Conservation (phyloP, 2,113 vertebrate species). For the Leptosomus discolor region DNA sequence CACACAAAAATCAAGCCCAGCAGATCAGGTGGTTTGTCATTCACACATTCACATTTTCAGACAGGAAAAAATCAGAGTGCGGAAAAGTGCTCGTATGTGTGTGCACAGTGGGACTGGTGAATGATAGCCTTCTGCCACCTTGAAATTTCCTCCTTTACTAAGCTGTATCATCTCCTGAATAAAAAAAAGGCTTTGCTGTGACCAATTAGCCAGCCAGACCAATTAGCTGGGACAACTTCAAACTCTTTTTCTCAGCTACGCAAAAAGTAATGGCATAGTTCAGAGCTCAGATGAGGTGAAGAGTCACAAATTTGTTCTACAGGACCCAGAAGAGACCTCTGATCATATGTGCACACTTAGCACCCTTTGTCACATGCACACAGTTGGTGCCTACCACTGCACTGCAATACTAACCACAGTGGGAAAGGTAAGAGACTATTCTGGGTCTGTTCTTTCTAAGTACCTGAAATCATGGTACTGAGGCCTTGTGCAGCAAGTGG, state of each 20-base stretch:
- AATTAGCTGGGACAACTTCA: neutral
- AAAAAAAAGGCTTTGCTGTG: neutral
- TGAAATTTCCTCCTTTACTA: neutral
- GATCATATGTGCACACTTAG: neutral
- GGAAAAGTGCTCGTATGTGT: neutral
- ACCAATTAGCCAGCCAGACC: too few species aligned
- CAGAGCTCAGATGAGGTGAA: neutral
- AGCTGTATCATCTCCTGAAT: neutral
- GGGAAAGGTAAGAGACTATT: neutral
- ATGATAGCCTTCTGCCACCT: neutral
- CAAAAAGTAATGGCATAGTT: neutral
- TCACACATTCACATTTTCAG: neutral
- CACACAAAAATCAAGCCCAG: neutral
- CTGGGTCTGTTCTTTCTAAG: neutral
- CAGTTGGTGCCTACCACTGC: neutral
- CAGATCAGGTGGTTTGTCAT: neutral
- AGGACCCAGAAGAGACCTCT: neutral
- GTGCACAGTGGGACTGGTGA: neutral
- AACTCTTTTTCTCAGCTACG: neutral
- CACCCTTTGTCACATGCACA: neutral
- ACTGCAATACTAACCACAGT: neutral
- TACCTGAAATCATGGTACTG: neutral
- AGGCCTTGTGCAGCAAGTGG: neutral
- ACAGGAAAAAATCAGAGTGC: neutral
- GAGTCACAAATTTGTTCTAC: neutral